Conservation (phyloP, 2,888 invertebrate species). For the Morpho achilles region DNA sequence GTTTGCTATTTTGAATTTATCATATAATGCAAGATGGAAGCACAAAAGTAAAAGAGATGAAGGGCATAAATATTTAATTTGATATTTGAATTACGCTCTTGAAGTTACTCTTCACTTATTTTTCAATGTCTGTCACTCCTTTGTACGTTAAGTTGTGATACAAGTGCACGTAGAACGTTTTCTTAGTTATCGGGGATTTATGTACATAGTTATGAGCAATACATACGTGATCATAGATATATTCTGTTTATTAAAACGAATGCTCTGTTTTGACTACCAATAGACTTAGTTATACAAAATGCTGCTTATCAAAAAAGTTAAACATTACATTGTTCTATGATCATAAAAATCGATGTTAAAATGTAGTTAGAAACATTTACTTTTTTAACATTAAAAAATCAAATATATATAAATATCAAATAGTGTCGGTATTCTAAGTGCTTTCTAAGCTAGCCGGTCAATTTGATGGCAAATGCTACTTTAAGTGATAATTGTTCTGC, state of each 20-base stretch:
- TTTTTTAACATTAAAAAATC: too few relatives aligned
- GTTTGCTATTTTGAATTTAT: constrained; percentile 34
- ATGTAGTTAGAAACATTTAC: too few relatives aligned
- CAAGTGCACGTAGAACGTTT: constrained; percentile 34
- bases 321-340: too few relatives aligned
- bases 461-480: too few relatives aligned
- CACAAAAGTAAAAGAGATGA: constrained; percentile 43
- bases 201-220: constrained; percentile 36
- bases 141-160: constrained; percentile 37
- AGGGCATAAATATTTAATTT: constrained; percentile 55
- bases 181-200: constrained; percentile 35
- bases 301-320: too few relatives aligned
- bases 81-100: constrained; percentile 49
- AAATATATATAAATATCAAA: too few relatives aligned
- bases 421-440: too few relatives aligned
- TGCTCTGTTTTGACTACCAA: too few relatives aligned
- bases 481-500: too few relatives aligned
- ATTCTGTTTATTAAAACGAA: neutral
- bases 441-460: too few relatives aligned
- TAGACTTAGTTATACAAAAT: too few relatives aligned
- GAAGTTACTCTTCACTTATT: constrained; percentile 50
- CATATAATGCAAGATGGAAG: constrained; percentile 39
- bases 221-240: constrained; percentile 17
- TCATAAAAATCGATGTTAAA: too few relatives aligned
- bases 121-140: constrained; percentile 55